A percentile compares a stretch with the other conserved stretches of the same genome.
Conservation (phyloP, 1,140 invertebrate genomes). For the Ceratosolen fusciceps region DNA sequence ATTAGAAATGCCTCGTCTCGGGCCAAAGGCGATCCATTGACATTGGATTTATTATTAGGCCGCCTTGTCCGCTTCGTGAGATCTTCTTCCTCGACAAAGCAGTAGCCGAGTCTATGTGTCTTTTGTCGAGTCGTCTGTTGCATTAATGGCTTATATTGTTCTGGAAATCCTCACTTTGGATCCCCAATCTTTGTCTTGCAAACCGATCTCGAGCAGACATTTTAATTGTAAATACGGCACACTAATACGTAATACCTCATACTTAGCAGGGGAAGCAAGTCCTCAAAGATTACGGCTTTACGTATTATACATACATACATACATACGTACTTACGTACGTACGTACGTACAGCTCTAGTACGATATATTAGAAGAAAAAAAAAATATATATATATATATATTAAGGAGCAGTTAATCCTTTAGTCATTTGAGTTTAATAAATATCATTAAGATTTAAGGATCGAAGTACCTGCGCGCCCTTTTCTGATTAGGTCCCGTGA, state of each 20-base stretch:
- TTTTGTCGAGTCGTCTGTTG: neutral
- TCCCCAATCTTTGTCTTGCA: neutral
- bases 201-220: neutral
- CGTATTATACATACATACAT: too few relatives aligned
- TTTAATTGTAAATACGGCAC: too few relatives aligned
- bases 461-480: conserved; percentile 69
- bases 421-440: neutral
- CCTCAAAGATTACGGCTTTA: neutral
- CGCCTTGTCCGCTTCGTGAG: too few relatives aligned
- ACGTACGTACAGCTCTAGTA: too few relatives aligned
- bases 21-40: too few relatives aligned
- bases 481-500: conserved; percentile 91
- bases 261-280: neutral
- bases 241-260: neutral
- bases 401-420: neutral
- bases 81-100: too few relatives aligned
- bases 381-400: neutral
- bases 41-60: too few relatives aligned
- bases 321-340: neutral
- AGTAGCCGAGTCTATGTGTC: neutral
- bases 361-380: neutral
- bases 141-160: neutral
- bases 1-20: too few relatives aligned
- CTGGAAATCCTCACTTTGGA: neutral
- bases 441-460: neutral